Evolutionary conservation across 2,888 invertebrate species (phyloP).

Genomic region (Anoncus sp.): DNA sequence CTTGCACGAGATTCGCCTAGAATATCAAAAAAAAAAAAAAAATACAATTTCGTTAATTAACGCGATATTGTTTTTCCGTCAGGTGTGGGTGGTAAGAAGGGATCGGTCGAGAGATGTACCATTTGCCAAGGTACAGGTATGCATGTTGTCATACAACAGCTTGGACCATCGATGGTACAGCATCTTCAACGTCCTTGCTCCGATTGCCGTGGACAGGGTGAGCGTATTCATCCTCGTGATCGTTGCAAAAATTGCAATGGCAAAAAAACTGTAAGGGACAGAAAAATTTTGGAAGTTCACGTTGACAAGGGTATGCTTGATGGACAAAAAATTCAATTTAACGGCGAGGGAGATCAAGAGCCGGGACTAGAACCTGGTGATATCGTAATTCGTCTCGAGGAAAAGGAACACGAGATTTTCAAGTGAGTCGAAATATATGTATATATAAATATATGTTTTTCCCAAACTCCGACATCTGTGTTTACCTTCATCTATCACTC

Average conservation of each 20-base stretch:
- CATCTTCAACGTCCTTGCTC: slow-evolving; percentile 95
- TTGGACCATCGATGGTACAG: slow-evolving; percentile 92
- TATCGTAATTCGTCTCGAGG: slow-evolving; percentile 97
- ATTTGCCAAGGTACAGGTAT: slow-evolving; percentile 96
- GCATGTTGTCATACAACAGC: slow-evolving; percentile 89
- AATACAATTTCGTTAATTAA: background rate
- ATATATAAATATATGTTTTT: no score
- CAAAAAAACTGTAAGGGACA: slow-evolving; percentile 94
- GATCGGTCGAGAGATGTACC: slow-evolving; percentile 93
- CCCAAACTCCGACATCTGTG: no score
- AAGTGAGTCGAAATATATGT: slow-evolving; percentile 81
- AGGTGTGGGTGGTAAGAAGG: slow-evolving; percentile 96
- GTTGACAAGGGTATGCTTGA: slow-evolving; percentile 98
- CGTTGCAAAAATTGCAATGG: slow-evolving; percentile 97
- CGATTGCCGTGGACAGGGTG: slow-evolving; percentile 95
- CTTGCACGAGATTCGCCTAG: no score
- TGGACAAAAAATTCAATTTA: slow-evolving; percentile 97
- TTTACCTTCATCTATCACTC: no score
- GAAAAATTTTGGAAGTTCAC: slow-evolving; percentile 97
- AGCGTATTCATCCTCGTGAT: slow-evolving; percentile 94
- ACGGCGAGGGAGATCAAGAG: slow-evolving; percentile 98
- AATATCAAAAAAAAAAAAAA: no score
- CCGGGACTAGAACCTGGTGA: slow-evolving; percentile 97
- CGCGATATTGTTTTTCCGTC: background rate
- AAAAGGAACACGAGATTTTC: slow-evolving; percentile 94